Base-by-base conservation (phyloP, 2,888 invertebrate species). In the Electrophaes corylata region DNA sequence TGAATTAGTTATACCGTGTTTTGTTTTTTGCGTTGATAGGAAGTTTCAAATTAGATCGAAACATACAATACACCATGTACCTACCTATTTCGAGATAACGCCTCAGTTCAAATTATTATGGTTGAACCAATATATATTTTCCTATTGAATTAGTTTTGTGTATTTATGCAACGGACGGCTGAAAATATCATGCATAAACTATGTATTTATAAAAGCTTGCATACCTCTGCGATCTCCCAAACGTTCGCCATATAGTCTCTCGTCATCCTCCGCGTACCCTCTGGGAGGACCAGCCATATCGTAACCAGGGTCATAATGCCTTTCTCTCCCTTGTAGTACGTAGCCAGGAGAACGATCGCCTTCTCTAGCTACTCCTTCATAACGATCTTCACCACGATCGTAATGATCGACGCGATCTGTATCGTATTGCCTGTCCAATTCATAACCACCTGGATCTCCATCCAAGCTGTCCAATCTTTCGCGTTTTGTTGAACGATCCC, bases 221-320 rank as follows among this genome's bases (percentile, higher is more conserved):
- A 92, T 84, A 65, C 91, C 92, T 67, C 92, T 78, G 72, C 89
- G 79, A 70, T 92, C 85, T 66, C 85, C 86, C 60, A 92, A 75
- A 61, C 83, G 86, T 61, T 93, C 91, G 45, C 91, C 91, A 64
- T 92, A 87, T 64, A 92, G 86, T 68, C 93, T 84, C 57, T 93
- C 93, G 51, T 93, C 90, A 62, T 93, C 92, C 60, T 92, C 91
- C 39, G 92, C 85, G 69, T 92, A 91, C 2, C 91, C 92, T 65
- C 92, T 80, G 16, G 92, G 81, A 44, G 92, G 88, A 2, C 88
- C 91, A 40, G 86, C 71, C 72, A 91, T 81, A 50, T 92, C 92
- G 69, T 91, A 92, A 12, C 84, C 84, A 47, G 85, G 65, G 66
- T 92, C 92, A 71, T 92, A 92, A 71, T 91, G 92, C 66, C 92